Conservation (phyloP, 1,140 invertebrate species). For the Homarus americanus region DNA sequence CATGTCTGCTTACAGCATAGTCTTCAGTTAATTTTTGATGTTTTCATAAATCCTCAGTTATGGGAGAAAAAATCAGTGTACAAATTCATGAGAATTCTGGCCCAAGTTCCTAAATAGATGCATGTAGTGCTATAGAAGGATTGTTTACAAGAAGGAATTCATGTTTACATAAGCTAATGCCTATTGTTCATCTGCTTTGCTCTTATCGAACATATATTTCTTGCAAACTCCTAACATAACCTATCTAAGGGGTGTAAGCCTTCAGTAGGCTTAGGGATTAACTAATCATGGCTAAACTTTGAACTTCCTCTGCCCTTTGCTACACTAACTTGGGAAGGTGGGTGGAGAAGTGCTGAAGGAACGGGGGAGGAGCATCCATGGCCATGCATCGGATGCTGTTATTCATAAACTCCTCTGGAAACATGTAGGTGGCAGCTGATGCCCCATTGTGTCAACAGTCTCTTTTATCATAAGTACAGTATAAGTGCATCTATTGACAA, state of each 20-base stretch:
- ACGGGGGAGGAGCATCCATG: slow-evolving; percentile 59
- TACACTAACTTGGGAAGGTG: slow-evolving; percentile 29
- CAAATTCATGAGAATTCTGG: no score
- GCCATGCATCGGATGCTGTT: slow-evolving; percentile 61
- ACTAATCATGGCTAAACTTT: neutral
- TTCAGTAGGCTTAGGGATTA: neutral
- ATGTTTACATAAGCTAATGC: no score
- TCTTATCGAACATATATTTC: neutral
- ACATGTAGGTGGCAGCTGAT: slow-evolving; percentile 44
- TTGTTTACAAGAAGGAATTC: no score
- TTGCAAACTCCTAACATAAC: neutral
- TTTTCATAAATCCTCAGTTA: no score
- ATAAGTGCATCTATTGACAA: no score
- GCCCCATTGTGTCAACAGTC: neutral
- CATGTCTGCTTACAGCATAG: no score
- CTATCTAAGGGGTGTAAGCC: neutral
- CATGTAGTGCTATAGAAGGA: no score
- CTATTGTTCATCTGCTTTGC: neutral
- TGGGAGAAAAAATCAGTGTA: no score
- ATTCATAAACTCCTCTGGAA: slow-evolving; percentile 65
- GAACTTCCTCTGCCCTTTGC: neutral
- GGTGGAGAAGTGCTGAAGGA: slow-evolving; percentile 64
- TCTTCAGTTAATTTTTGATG: no score
- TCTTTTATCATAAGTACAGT: no score
- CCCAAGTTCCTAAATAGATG: no score